Percentiles rank a stretch among this genome's conserved stretches.
These are phyloP conservation scores for Scomber colias DNA, from an alignment of 2,113 vertebrate genomes.

Conservation along the genomic window DNA sequence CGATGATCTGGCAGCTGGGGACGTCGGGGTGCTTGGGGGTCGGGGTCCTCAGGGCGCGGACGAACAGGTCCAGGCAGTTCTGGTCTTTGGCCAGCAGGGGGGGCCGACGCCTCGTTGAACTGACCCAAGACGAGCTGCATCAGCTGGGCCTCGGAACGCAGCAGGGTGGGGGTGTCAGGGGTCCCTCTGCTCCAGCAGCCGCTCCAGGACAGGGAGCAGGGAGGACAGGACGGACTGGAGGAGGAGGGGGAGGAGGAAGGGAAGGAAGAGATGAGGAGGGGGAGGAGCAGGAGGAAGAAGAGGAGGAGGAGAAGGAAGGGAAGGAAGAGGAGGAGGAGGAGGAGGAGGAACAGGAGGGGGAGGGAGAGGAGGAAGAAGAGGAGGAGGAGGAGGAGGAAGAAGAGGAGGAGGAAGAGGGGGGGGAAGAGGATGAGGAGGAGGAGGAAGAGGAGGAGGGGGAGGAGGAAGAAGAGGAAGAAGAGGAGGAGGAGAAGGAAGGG, in stretches of 20 bases:
- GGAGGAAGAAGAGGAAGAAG: too few species aligned
- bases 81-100: constrained; percentile 86
- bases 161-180: constrained; percentile 77
- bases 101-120: constrained; percentile 88
- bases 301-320: too few species aligned
- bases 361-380: too few species aligned
- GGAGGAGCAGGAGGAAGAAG: too few species aligned
- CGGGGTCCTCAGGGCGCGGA: constrained; percentile 85
- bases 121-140: constrained; percentile 89
- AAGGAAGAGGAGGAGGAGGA: too few species aligned
- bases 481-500: too few species aligned
- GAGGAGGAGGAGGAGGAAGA: too few species aligned
- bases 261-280: too few species aligned
- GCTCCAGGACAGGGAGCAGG: constrained; percentile 87
- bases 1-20: constrained; percentile 87
- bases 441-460: too few species aligned
- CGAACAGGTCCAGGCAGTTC: constrained; percentile 88
- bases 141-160: constrained; percentile 88
- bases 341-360: too few species aligned
- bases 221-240: constrained; percentile 85
- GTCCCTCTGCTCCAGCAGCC: constrained; percentile 86
- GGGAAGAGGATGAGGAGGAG: too few species aligned
- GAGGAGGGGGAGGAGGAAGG: not conserved
- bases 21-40: constrained; percentile 80
- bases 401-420: too few species aligned